Base-by-base conservation (phyloP, 2,113 vertebrate species). In the Motacilla alba region DNA sequence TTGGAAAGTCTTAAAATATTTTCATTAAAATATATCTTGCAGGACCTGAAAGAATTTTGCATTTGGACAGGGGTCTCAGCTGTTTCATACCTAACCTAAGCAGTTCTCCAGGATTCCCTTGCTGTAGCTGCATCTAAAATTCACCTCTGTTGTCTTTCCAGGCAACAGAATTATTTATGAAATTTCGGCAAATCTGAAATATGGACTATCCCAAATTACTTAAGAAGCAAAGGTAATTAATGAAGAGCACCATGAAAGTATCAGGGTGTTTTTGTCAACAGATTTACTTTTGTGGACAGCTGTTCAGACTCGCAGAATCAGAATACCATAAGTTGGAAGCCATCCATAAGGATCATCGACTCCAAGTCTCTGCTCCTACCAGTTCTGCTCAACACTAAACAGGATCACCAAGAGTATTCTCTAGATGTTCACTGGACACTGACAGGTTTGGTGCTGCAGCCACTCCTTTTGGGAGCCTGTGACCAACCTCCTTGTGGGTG, bases 291-390 rank as follows among this genome's bases (percentile, higher is more conserved):
- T 16, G 16, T 41, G 28, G 33, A 33, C 10, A 70, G 6, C 18
- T 74, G 24, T 39, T 52, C 26, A 47, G 39, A 46, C 50, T 63
- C 0, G 2, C 4, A 39, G n/a, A 68, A 35, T 39, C 0, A 4
- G 31, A 88, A 41, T 39, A 41, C 22, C 3, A 14, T 4, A 22
- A 27, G 6, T 11, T 66, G 23, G 31, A 74, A 55, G 9, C 4
- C 3, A 35, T 15, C 5, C 7, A 10, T 7, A 37, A 50, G 14
- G 12, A 74, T 50, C 19, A 52, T 11, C 0, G 0, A 67, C 27
- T 30, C 35, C 27, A 62, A 24, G 8, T 0, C 39, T 31, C 50
- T 43, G 43, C 22, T 66, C 18, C 37, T 37, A 0, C 0, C 33
- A 39, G 52, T 20, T 44, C 27, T 2, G 1, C 52, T 15, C 44